Conservation (phyloP, 1,140 invertebrate genomes). For the Globodera ellingtonae region DNA sequence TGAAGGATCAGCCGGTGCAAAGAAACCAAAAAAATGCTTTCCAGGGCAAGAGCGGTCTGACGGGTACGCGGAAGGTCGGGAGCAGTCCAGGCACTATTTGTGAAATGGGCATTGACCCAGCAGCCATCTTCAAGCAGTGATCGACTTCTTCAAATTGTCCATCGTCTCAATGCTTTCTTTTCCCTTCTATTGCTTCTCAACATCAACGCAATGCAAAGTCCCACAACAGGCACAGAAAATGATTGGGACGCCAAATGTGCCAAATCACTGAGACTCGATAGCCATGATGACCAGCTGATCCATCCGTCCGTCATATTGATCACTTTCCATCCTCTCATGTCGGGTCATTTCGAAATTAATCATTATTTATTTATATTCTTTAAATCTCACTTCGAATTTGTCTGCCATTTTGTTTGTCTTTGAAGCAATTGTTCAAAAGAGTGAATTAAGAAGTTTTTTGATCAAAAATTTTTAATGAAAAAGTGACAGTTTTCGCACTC, state of each 20-base stretch:
- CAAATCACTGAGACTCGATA: background rate
- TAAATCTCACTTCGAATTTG: background rate
- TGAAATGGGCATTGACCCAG: background rate
- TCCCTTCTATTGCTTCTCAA: background rate
- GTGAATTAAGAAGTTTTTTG: no score
- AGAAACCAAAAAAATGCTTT: background rate
- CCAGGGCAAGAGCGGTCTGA: background rate
- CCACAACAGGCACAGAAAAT: background rate
- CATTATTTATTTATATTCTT: background rate
- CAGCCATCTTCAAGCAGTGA: background rate
- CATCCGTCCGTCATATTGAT: background rate
- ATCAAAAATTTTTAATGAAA: no score
- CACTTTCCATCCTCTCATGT: background rate
- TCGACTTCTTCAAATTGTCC: background rate
- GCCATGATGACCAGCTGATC: background rate
- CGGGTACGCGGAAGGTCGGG: background rate
- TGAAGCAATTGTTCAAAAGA: no score
- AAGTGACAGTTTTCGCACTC: background rate
- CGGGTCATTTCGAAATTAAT: background rate
- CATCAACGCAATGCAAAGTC: background rate
- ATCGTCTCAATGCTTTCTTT: background rate
- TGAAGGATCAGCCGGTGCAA: no score
- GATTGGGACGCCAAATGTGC: background rate
- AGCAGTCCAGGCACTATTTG: slow-evolving; percentile 8
- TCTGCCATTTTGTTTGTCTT: no score